Percentiles rank a stretch among this genome's conserved stretches.
Conservation (phyloP, 2,113 vertebrate species). For the Gymnobelideus leadbeateri region DNA sequence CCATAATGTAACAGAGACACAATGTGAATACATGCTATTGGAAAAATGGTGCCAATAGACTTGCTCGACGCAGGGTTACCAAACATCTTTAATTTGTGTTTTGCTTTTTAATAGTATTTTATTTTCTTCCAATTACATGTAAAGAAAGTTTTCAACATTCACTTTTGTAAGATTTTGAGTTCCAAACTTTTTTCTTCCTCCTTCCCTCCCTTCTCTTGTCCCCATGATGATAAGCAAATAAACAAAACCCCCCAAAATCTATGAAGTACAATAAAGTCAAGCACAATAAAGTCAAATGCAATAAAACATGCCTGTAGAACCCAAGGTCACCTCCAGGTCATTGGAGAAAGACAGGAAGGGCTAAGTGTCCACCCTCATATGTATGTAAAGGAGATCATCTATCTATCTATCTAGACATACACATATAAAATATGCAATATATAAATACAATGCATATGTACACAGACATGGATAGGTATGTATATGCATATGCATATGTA, state of each 20-base stretch:
- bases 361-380: not conserved
- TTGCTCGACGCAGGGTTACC: not conserved
- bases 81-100: not conserved
- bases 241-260: not conserved
- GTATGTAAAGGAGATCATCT: not conserved
- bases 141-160: too few relatives aligned
- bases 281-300: not conserved
- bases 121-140: too few relatives aligned
- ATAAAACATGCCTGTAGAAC: not conserved
- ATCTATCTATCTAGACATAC: not conserved
- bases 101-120: too few relatives aligned
- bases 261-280: not conserved
- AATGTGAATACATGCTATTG: not conserved
- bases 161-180: too few relatives aligned
- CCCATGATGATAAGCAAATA: not conserved
- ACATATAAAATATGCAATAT: not conserved
- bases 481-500: not conserved
- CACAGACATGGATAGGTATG: not conserved
- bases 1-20: not conserved
- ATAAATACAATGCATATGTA: not conserved
- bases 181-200: too few relatives aligned
- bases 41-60: not conserved
- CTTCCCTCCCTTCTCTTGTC: too few relatives aligned
- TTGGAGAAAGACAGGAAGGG: not conserved
- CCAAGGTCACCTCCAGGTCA: not conserved